Evolutionary conservation across 2,113 vertebrate species (phyloP).

Genomic region (Phyllostomus discolor): DNA sequence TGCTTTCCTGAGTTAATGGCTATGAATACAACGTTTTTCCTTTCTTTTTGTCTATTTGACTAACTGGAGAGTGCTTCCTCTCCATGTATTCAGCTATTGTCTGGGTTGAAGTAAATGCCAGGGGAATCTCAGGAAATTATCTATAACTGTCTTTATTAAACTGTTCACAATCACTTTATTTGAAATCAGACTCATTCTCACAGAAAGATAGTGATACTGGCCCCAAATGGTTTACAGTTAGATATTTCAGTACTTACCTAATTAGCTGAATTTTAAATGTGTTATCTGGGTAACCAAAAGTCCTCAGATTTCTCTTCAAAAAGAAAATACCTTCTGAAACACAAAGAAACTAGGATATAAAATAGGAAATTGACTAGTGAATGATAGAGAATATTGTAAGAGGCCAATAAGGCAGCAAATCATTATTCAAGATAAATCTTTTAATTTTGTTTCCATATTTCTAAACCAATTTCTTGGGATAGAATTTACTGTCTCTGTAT

Average conservation of each 20-base stretch:
- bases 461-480: neutral
- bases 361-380: neutral
- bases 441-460: conserved; percentile 3
- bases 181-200: conserved; percentile 23
- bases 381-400: neutral
- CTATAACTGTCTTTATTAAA: neutral
- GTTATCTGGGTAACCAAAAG: neutral
- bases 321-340: conserved; percentile 12
- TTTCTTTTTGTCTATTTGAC: neutral
- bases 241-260: neutral
- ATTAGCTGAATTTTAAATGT: conserved; percentile 22
- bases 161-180: neutral
- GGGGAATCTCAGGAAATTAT: neutral
- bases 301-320: conserved; percentile 36
- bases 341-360: neutral
- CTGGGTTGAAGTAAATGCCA: neutral
- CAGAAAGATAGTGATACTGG: neutral
- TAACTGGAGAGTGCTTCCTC: neutral
- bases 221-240: neutral
- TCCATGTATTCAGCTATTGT: neutral
- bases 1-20: neutral
- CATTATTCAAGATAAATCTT: neutral
- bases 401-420: neutral
- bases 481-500: conserved; percentile 13
- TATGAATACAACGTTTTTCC: neutral